Evolutionary conservation across 2,797 vertebrate species (phyloP).

Genomic region (Pampus argenteus): DNA sequence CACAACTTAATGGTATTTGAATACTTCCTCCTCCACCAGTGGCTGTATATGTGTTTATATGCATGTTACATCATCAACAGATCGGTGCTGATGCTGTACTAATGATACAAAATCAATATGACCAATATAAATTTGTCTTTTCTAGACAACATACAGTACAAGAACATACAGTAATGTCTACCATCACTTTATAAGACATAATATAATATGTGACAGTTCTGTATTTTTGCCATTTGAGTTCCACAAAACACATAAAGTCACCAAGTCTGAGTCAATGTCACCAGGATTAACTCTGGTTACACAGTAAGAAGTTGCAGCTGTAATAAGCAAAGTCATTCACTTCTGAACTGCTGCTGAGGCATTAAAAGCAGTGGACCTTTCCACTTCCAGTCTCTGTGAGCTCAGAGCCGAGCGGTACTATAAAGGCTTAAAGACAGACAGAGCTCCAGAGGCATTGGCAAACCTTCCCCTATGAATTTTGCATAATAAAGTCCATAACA

Average conservation of each 20-base stretch:
- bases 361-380: conserved; percentile 67
- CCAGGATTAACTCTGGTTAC: conserved; percentile 18
- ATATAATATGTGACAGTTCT: not conserved
- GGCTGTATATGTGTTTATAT: not conserved
- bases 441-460: conserved; percentile 64
- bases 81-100: not conserved
- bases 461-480: conserved; percentile 57
- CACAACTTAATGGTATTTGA: too few relatives aligned
- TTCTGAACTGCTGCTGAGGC: conserved; percentile 44
- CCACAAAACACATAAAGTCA: conserved; percentile 5
- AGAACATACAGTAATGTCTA: not conserved
- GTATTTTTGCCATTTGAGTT: conserved; percentile 9
- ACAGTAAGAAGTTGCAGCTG: not conserved
- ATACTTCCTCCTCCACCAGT: not conserved
- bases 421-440: conserved; percentile 66
- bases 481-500: conserved; percentile 68
- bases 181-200: not conserved
- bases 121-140: conserved; percentile 4
- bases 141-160: not conserved
- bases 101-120: conserved; percentile 2
- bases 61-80: conserved; percentile 11
- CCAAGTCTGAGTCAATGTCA: conserved; percentile 28
- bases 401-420: conserved; percentile 55
- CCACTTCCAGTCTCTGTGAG: conserved; percentile 65
- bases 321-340: conserved; percentile 28